Percentiles rank a stretch among this genome's conserved stretches.
These are phyloP conservation scores for Eilema griseolum DNA, from an alignment of 2,888 invertebrate species.

Conservation along the genomic window DNA sequence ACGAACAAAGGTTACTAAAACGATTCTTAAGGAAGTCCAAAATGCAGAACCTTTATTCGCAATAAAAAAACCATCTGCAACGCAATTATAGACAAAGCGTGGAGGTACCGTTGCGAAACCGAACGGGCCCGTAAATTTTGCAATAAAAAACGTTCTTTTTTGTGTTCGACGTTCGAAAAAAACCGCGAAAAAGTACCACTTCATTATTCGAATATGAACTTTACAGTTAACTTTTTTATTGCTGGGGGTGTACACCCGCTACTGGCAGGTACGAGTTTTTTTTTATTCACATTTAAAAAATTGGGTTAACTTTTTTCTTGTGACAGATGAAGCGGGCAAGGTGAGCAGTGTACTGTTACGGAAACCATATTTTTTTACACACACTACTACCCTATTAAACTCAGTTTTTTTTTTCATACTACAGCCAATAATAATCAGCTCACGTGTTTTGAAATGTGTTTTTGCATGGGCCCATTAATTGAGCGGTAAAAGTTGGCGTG, in stretches of 20 bases:
- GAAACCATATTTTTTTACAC: constrained; percentile 78
- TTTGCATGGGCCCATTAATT: constrained; percentile 24
- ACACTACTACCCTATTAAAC: constrained; percentile 79
- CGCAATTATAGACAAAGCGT: constrained; percentile 64
- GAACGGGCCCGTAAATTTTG: constrained; percentile 70
- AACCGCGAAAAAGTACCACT: constrained; percentile 71
- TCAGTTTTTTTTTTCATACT: constrained; percentile 67
- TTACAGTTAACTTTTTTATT: constrained; percentile 71
- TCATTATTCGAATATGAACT: constrained; percentile 56
- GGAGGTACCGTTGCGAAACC: constrained; percentile 73
- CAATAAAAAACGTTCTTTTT: constrained; percentile 64
- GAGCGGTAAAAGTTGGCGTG: constrained; percentile 37
- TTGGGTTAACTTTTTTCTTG: constrained; percentile 80
- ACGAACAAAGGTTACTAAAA: constrained; percentile 60
- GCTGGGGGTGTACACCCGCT: constrained; percentile 73
- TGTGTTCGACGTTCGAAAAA: constrained; percentile 58
- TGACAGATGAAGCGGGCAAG: constrained; percentile 79
- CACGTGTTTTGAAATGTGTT: constrained; percentile 49
- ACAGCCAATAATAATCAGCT: constrained; percentile 70
- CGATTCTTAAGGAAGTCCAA: constrained; percentile 56
- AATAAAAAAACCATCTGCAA: constrained; percentile 72
- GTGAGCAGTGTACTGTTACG: constrained; percentile 84
- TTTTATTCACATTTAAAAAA: constrained; percentile 67
- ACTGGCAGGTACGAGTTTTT: constrained; percentile 80
- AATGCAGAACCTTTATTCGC: constrained; percentile 49